A percentile compares a stretch with the other conserved stretches of the same genome.
Conservation (phyloP, 2,797 vertebrate species). For the Anabas testudineus region DNA sequence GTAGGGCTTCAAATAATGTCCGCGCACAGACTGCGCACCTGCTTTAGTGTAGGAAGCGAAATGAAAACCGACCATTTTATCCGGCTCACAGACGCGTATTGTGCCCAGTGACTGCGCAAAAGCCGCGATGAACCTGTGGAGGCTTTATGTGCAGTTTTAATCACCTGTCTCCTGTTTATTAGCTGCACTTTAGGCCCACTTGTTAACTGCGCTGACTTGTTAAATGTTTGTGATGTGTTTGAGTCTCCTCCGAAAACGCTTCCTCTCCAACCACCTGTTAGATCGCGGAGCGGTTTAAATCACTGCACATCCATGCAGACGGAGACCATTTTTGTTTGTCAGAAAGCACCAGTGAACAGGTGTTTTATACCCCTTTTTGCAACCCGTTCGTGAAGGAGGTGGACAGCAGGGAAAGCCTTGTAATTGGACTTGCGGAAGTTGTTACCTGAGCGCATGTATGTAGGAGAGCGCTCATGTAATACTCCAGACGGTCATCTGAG, state of each 20-base stretch:
- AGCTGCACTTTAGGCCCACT: not conserved
- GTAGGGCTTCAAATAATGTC: not conserved
- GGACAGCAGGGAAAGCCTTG: not conserved
- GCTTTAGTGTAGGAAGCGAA: slow-evolving; percentile 17
- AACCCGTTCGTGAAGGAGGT: no score
- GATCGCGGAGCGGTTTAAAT: not conserved
- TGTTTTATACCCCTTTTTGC: not conserved
- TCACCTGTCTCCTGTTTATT: slow-evolving; percentile 21
- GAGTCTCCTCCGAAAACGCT: not conserved
- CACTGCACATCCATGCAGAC: not conserved
- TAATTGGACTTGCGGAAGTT: not conserved
- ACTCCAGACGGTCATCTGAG: not conserved
- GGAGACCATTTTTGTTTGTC: not conserved
- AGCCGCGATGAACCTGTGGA: not conserved
- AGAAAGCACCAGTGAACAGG: not conserved
- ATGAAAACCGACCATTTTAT: slow-evolving; percentile 2
- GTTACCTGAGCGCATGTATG: not conserved
- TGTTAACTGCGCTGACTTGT: not conserved
- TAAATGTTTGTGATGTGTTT: not conserved
- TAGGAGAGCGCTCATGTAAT: not conserved
- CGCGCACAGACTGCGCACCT: slow-evolving; percentile 44
- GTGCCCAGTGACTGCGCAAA: not conserved
- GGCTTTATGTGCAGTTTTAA: not conserved
- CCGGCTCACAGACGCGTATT: not conserved
- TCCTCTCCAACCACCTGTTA: slow-evolving; percentile 25